Evolutionary conservation across 1,140 invertebrate species (phyloP).

Genomic region (Dryas iulia): DNA sequence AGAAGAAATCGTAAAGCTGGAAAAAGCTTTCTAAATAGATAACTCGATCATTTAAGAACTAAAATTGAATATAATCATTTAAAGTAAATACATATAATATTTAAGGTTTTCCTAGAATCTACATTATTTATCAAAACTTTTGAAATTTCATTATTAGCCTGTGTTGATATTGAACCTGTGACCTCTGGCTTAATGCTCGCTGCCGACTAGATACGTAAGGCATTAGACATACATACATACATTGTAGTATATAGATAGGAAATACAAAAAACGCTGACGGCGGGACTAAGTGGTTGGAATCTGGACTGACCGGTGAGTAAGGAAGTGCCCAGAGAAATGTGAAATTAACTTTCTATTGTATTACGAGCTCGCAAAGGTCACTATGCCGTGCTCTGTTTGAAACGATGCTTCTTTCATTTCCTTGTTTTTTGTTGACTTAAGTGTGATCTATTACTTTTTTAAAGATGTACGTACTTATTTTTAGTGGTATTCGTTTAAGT

Average conservation of each 20-base stretch:
- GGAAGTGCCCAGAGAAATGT: conserved; percentile 23
- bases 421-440: not conserved
- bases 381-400: conserved; percentile 14
- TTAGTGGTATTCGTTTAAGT: no score
- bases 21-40: no score
- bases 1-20: no score
- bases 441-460: not conserved
- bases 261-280: conserved; percentile 15
- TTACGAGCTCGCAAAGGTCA: conserved; percentile 20
- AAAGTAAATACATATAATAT: no score
- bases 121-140: no score
- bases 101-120: no score
- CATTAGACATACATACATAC: not conserved
- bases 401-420: not conserved
- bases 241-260: conserved; percentile 8
- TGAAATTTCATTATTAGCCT: no score
- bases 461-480: not conserved
- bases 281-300: conserved; percentile 30
- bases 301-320: conserved; percentile 37
- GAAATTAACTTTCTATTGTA: conserved; percentile 33
- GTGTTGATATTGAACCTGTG: not conserved
- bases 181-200: not conserved
- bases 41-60: no score
- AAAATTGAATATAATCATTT: no score
- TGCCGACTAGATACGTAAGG: not conserved